Conservation (phyloP, 2,888 invertebrate species). For the Pimpla rufipes region DNA sequence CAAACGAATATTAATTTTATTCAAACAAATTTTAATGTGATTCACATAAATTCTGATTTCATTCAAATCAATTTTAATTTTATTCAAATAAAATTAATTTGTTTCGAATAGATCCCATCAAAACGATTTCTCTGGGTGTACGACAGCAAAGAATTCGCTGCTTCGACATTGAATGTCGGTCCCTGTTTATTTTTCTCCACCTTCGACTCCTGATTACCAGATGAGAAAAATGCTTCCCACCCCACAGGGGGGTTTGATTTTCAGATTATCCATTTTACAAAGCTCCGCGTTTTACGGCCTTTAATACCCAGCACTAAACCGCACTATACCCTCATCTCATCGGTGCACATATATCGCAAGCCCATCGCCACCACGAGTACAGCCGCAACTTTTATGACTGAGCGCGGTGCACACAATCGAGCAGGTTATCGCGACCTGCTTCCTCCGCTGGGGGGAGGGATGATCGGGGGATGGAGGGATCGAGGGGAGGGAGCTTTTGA, state of each 20-base stretch:
- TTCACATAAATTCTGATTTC: too few relatives aligned
- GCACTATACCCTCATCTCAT: not conserved
- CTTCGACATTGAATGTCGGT: too few relatives aligned
- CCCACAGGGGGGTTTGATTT: not conserved
- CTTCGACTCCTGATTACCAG: not conserved
- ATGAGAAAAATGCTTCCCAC: not conserved
- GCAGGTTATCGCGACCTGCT: constrained; percentile 21
- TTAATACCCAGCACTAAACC: constrained; percentile 1
- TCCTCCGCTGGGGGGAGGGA: not conserved
- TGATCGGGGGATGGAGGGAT: too few relatives aligned
- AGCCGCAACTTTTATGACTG: constrained; percentile 16
- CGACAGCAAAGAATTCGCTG: too few relatives aligned
- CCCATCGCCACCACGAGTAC: constrained; percentile 7
- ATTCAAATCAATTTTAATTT: too few relatives aligned
- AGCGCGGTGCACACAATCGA: constrained; percentile 35
- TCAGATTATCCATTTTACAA: constrained; percentile 4
- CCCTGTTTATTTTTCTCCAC: too few relatives aligned
- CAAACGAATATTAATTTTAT: too few relatives aligned
- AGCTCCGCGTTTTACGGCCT: not conserved
- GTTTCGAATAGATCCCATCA: too few relatives aligned
- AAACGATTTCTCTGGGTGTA: too few relatives aligned
- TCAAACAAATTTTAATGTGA: too few relatives aligned
- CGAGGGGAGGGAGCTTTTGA: not conserved
- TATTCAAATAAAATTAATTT: too few relatives aligned
- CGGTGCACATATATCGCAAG: not conserved